Percentiles rank a stretch among this genome's conserved stretches.
Conservation (phyloP, 2,113 vertebrate species). For the Zeus faber region DNA sequence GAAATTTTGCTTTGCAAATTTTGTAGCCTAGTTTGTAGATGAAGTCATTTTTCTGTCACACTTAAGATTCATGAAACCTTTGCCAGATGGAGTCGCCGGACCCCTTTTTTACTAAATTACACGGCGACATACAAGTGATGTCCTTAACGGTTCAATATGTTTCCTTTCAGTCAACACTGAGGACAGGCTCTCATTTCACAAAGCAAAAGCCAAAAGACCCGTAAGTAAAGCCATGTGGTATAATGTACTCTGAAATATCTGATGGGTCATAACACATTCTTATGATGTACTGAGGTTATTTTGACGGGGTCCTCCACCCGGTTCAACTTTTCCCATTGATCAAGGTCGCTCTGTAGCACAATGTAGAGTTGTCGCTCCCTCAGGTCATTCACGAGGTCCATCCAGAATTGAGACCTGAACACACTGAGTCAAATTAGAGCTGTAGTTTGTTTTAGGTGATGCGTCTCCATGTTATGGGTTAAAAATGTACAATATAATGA, state of each 20-base stretch:
- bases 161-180: too few species aligned
- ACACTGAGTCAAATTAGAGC: not conserved
- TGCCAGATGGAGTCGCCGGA: not conserved
- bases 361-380: constrained; percentile 13
- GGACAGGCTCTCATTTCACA: too few species aligned
- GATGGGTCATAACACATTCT: too few species aligned
- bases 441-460: not conserved
- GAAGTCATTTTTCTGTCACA: not conserved
- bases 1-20: too few species aligned
- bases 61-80: not conserved
- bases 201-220: too few species aligned
- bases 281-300: constrained; percentile 3
- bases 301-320: constrained; percentile 20
- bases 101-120: not conserved
- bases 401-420: constrained; percentile 22
- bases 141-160: too few species aligned
- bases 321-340: constrained; percentile 5
- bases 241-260: too few species aligned
- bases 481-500: not conserved
- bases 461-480: not conserved
- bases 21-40: not conserved
- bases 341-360: constrained; percentile 10
- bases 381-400: constrained; percentile 11
- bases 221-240: too few species aligned
- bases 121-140: too few species aligned